These are phyloP conservation scores for Osmerus mordax DNA, from an alignment of 2,113 vertebrate genomes.

Conservation along the genomic window DNA sequence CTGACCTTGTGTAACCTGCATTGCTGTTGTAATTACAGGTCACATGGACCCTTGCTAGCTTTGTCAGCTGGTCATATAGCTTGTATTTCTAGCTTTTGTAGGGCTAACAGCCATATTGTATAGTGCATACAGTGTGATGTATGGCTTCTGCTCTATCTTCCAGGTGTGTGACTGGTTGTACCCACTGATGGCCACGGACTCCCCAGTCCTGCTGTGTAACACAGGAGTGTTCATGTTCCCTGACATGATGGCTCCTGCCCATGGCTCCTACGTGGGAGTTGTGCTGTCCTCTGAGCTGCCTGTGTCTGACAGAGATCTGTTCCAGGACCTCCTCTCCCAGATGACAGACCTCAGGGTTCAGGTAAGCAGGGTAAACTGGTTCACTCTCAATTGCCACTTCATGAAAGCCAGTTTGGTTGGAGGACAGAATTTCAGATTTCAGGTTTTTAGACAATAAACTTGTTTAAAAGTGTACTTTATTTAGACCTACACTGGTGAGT, in stretches of 20 bases:
- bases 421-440: too few species aligned
- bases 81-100: too few species aligned
- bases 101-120: neutral
- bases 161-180: constrained; percentile 98
- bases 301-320: constrained; percentile 75
- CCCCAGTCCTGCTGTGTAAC: constrained; percentile 87
- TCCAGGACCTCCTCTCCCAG: constrained; percentile 88
- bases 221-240: constrained; percentile 97
- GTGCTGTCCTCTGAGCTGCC: constrained; percentile 92
- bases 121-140: neutral
- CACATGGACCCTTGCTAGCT: too few species aligned
- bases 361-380: constrained; percentile 68
- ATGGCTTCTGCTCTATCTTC: neutral
- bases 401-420: too few species aligned
- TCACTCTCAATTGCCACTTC: neutral
- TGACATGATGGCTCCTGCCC: constrained; percentile 83
- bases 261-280: constrained; percentile 90
- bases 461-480: too few species aligned
- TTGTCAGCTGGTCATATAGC: too few species aligned
- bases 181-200: constrained; percentile 85
- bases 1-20: neutral
- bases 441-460: too few species aligned
- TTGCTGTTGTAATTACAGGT: neutral
- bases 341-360: constrained; percentile 92
- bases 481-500: too few species aligned